Conservation (phyloP, 2,113 vertebrate genomes). For the Alexandromys fortis region DNA sequence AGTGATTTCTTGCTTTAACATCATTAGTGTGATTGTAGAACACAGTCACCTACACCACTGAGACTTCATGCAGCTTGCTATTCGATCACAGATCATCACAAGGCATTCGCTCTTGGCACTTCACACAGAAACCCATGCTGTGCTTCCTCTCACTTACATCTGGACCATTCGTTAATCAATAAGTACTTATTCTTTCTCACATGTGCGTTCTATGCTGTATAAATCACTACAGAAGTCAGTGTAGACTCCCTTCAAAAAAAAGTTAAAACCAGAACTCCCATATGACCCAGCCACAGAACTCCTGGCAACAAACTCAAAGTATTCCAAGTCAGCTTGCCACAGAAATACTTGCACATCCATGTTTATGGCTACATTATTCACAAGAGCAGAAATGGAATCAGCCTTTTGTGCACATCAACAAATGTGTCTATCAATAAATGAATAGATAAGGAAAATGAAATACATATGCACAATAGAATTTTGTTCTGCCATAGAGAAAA, state of each 20-base stretch:
- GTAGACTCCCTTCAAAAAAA: not conserved
- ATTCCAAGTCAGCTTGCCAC: not conserved
- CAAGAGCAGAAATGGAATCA: not conserved
- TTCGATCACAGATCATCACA: accelerated
- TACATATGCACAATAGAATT: not conserved
- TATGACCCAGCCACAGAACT: not conserved
- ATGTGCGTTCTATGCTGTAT: not conserved
- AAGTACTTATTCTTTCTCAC: not conserved
- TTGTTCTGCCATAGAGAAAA: not conserved
- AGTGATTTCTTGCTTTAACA: conserved; percentile 27
- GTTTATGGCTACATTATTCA: not conserved
- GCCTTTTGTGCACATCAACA: not conserved
- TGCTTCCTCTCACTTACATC: not conserved
- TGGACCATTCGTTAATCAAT: not conserved
- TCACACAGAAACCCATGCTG: not conserved
- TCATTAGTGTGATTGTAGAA: not conserved
- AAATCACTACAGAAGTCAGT: not conserved
- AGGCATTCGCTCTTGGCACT: not conserved
- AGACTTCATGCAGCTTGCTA: not conserved
- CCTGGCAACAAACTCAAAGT: not conserved
- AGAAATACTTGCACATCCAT: not conserved
- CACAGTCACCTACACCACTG: not conserved
- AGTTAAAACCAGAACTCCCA: not conserved
- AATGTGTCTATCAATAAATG: no score
- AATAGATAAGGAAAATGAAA: not conserved